Percentiles rank a stretch among this genome's conserved stretches.
phyloP scores from a whole-genome alignment of 2,797 vertebrate species.

The Rhabdophis nuchalis region DNA sequence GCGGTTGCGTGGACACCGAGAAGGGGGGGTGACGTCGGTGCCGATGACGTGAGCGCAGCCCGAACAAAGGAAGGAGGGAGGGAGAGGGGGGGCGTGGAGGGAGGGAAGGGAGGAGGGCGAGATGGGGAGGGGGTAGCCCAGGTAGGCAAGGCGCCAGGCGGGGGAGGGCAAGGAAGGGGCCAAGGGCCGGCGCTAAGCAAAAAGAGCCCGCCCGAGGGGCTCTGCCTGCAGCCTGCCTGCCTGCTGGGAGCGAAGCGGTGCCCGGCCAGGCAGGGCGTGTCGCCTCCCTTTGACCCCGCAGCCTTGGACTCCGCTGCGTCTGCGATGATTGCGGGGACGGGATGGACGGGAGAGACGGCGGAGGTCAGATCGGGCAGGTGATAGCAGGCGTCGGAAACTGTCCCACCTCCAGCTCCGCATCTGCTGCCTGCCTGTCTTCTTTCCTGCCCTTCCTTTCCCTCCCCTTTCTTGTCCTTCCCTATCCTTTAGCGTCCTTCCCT shows the following conservation, averaged over 20 bases:
- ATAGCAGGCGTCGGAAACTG: neutral
- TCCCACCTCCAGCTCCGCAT: neutral
- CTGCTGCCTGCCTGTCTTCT: neutral
- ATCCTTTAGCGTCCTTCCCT: too few relatives aligned
- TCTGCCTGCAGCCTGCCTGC: too few relatives aligned
- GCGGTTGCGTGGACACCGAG: neutral
- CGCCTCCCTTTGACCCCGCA: neutral
- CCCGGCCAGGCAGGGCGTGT: neutral
- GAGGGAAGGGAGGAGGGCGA: too few relatives aligned
- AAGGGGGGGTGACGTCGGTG: accelerated
- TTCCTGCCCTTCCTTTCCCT: too few relatives aligned
- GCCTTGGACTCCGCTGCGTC: accelerated
- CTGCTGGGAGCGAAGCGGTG: neutral
- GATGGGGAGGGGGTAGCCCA: accelerated
- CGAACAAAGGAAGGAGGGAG: neutral
- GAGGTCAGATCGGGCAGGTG: neutral
- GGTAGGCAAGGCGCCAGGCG: neutral
- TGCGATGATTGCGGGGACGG: neutral
- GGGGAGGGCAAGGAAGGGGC: accelerated
- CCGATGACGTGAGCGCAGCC: neutral
- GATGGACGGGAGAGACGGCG: neutral
- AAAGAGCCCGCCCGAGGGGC: neutral
- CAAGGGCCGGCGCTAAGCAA: neutral
- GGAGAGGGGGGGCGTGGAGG: neutral
- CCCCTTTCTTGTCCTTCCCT: too few relatives aligned